Base-by-base conservation (phyloP, 2,113 vertebrate species). In the Gadus chalcogrammus region DNA sequence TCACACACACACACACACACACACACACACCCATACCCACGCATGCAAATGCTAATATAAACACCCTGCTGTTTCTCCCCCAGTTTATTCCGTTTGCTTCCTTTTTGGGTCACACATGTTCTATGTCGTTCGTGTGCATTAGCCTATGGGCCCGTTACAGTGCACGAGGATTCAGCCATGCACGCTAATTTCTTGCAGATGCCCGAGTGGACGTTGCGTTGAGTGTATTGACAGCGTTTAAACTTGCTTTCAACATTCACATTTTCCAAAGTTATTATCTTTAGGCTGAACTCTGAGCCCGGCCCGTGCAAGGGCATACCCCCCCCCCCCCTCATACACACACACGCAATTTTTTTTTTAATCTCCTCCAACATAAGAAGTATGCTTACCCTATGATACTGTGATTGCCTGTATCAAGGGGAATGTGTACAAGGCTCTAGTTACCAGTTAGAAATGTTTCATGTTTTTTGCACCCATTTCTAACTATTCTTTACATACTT, bases 51-150 rank as follows among this genome's bases (percentile, higher is more conserved):
- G 68, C 64, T 68, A 53, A 71, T 68, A 72, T 65, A 72, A 68
- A 76, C 65, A 80, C 27, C 65, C 67, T 27, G 55, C 52, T 16
- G 38, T 65, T 53, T 65, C 17, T 15, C 78, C 17, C 13, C 78
- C 53, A 3, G 66, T 65, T 69, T 70, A 74, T 65, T 24, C 31
- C 27, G 27, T 65, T 48, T 67, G 53, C 64, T 62, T 71, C 68
- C 61, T 67, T 61, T 62, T 65, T 67, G 64, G 56, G 3, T 48
- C 16, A 17, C 28, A 27, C 18, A n/a, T 12, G 18, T 27, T 61
- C 28, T 65, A 63, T 62, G 31, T 15, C 24, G 27, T 64, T 64
- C 22, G 8, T 48, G 42, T 48, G 42, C 42, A 12, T 48, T 48
- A 48, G 42, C 42, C 42, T 48, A 48, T 48, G 42, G 42, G 42